A percentile compares a stretch with the other conserved stretches of the same genome.
These are phyloP conservation scores for Engraulis encrasicolus DNA, from an alignment of 2,113 vertebrate species.

Conservation along the genomic window DNA sequence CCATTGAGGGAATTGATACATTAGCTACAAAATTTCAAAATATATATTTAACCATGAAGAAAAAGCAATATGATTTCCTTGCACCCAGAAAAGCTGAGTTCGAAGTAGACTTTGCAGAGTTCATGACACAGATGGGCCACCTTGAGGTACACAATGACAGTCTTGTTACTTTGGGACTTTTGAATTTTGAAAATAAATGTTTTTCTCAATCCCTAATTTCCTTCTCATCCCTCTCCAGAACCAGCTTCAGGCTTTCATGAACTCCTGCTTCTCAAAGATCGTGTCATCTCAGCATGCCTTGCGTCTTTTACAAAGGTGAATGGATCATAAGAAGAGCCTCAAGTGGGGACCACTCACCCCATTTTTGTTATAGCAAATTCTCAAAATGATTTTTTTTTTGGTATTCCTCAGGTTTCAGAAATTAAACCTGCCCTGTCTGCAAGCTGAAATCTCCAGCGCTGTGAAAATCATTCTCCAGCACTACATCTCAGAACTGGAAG, in stretches of 20 bases:
- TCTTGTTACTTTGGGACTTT: background rate
- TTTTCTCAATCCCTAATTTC: background rate
- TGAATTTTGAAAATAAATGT: background rate
- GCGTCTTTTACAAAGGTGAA: slow-evolving; percentile 78
- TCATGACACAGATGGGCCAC: slow-evolving; percentile 73
- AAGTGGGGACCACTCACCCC: too few species aligned
- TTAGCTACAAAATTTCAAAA: slow-evolving; percentile 80
- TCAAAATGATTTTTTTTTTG: slow-evolving; percentile 22
- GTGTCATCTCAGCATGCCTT: slow-evolving; percentile 78
- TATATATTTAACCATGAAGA: slow-evolving; percentile 76
- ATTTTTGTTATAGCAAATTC: background rate
- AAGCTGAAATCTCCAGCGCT: slow-evolving; percentile 65
- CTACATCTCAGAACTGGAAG: slow-evolving; percentile 78
- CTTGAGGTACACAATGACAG: slow-evolving; percentile 74
- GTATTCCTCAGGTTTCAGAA: slow-evolving; percentile 79
- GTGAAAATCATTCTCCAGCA: slow-evolving; percentile 74
- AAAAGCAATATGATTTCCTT: slow-evolving; percentile 79
- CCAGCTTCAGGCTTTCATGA: slow-evolving; percentile 81
- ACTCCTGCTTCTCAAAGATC: slow-evolving; percentile 76
- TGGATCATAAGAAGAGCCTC: too few species aligned
- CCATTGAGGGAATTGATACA: slow-evolving; percentile 81
- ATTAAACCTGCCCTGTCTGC: slow-evolving; percentile 80
- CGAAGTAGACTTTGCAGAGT: slow-evolving; percentile 77
- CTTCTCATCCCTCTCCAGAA: slow-evolving; percentile 62
- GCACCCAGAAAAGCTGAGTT: slow-evolving; percentile 79